Percentiles rank a stretch among this genome's conserved stretches.
Evolutionary conservation across 2,888 invertebrate genomes (phyloP).

Genomic region (Lasioglossum vierecki): DNA sequence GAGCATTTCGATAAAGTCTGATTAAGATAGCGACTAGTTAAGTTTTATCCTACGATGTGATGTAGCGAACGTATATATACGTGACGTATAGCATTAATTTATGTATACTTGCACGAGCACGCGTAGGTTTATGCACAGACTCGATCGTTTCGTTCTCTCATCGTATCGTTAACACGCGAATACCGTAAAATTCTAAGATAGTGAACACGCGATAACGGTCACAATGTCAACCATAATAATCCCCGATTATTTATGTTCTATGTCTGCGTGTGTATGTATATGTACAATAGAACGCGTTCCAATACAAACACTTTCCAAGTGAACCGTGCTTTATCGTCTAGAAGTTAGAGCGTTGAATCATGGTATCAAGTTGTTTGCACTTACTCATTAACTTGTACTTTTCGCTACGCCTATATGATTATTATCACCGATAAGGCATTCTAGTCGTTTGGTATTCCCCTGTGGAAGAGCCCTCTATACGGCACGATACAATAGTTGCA

Average conservation of each 20-base stretch:
- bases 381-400: slow-evolving; percentile 35
- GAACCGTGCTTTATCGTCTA: neutral
- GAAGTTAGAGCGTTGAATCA: neutral
- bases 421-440: slow-evolving; percentile 48
- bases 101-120: neutral
- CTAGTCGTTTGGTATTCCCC: slow-evolving; percentile 21
- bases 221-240: neutral
- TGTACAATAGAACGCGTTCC: neutral
- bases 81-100: neutral
- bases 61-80: neutral
- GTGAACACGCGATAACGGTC: neutral
- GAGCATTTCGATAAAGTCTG: neutral
- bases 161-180: neutral
- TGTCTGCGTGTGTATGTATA: neutral
- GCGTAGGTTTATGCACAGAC: neutral
- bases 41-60: neutral
- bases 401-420: slow-evolving; percentile 28
- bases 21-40: neutral
- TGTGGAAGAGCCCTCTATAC: neutral
- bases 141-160: neutral
- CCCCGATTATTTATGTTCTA: neutral
- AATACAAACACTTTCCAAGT: neutral
- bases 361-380: slow-evolving; percentile 18
- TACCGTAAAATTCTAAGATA: neutral
- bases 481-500: slow-evolving; percentile 7